Evolutionary conservation across 2,113 vertebrate species (phyloP), one percentile per base, ranked within the genome.

Genomic region (Abramis brama): DNA sequence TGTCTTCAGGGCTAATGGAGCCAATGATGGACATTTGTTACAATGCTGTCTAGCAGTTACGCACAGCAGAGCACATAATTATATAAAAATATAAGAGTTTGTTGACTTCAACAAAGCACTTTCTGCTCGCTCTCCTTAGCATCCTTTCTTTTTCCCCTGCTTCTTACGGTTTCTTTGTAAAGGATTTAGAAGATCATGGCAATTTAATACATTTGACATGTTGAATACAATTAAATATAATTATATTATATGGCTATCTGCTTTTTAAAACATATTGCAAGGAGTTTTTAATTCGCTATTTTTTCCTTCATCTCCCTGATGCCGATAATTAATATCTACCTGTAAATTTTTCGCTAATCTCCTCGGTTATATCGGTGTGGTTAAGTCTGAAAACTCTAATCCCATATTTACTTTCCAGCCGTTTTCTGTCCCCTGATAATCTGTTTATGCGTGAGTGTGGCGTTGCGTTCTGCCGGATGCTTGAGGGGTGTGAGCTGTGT

Each of bases 371-470:
- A 82, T 89, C 52, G 45, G 30, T 27, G 60, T 33, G 62, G 78
- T 86, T 84, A 39, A 85, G 71, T 71, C 23, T 3, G 47, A 77
- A 77, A 86, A 85, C 83, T 85, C 83, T 87, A 87, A 85, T 87
- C 85, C 83, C 52, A 60, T 85, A 85, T 85, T 89, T 85, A 85
- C 79, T 85, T 82, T 71, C 52, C 78, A 81, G 87, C 66, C 33
- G 23, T 79, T 86, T 85, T 82, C 82, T 82, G 71, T 85, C 83
- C 89, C 91, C 87, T 91, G 87, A 91, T 94, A 94, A 95, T 95
- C 92, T 94, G 93, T 94, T 93, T 93, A 94, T 93, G 93, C 92
- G 62, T 89, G 89, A 90, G 93, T 92, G 92, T 94, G 92, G 89
- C 88, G 90, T 94, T 70, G 77, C 76, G 77, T 73, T 71, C 66